Conservation (phyloP, 1,140 invertebrate genomes). For the Sinella curviseta region DNA sequence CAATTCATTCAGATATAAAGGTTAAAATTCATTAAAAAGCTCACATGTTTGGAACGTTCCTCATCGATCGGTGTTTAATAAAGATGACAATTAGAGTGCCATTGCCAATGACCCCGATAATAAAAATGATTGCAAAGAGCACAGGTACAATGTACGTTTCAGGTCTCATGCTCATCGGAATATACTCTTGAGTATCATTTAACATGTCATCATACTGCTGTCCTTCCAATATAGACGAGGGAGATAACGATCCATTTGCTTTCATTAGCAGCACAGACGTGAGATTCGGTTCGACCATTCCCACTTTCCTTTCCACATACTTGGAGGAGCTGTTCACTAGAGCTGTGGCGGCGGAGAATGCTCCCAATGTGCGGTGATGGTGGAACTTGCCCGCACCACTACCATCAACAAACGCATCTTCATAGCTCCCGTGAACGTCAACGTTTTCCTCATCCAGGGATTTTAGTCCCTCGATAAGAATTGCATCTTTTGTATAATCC, state of each 20-base stretch:
- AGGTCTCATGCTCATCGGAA: conserved; percentile 43
- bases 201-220: not conserved
- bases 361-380: not conserved
- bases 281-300: not conserved
- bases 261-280: not conserved
- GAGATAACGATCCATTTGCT: not conserved
- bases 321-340: not conserved
- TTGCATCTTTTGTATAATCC: conserved; percentile 19
- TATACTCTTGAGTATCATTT: conserved; percentile 2
- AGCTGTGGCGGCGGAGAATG: not conserved
- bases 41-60: conserved; percentile 57
- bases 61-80: conserved; percentile 52
- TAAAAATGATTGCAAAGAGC: conserved; percentile 58
- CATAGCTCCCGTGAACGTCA: not conserved
- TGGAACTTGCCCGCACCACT: too few species aligned
- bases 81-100: conserved; percentile 58
- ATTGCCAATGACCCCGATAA: conserved; percentile 60
- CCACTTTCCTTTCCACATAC: not conserved
- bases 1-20: too few species aligned
- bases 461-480: conserved; percentile 10
- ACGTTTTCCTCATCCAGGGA: not conserved
- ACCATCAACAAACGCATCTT: too few species aligned
- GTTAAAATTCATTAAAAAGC: too few species aligned
- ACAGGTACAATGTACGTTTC: conserved; percentile 58
- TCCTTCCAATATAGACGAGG: not conserved